Evolutionary conservation across 2,113 vertebrate genomes (phyloP).

Genomic region (Numida meleagris): DNA sequence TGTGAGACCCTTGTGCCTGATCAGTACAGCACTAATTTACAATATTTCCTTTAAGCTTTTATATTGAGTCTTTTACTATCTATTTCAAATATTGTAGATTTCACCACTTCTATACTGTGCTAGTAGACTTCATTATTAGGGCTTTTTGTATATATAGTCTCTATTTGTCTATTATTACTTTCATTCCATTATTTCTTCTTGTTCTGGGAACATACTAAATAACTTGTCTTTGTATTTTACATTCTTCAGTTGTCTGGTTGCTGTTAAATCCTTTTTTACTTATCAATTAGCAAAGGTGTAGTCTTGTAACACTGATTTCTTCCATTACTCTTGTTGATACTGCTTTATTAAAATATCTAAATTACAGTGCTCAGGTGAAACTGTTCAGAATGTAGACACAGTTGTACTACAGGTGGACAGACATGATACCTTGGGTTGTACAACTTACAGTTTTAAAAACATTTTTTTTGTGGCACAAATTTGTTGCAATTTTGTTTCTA

Average conservation of each 20-base stretch:
- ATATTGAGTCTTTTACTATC: not conserved
- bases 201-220: not conserved
- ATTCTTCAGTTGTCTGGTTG: not conserved
- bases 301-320: not conserved
- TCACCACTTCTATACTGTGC: not conserved
- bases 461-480: not conserved
- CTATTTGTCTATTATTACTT: not conserved
- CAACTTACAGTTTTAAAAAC: not conserved
- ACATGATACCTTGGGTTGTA: not conserved
- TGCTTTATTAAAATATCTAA: not conserved
- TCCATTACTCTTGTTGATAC: not conserved
- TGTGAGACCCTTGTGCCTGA: not conserved
- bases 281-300: not conserved
- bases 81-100: not conserved
- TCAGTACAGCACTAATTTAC: not conserved
- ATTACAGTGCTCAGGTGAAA: not conserved
- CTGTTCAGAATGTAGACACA: not conserved
- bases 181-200: not conserved
- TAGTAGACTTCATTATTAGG: not conserved
- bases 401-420: not conserved
- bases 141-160: not conserved
- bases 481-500: not conserved
- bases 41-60: not conserved
- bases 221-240: not conserved
- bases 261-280: not conserved